phyloP scores from a whole-genome alignment of 2,797 vertebrate genomes.

The Sparidentex hasta region DNA sequence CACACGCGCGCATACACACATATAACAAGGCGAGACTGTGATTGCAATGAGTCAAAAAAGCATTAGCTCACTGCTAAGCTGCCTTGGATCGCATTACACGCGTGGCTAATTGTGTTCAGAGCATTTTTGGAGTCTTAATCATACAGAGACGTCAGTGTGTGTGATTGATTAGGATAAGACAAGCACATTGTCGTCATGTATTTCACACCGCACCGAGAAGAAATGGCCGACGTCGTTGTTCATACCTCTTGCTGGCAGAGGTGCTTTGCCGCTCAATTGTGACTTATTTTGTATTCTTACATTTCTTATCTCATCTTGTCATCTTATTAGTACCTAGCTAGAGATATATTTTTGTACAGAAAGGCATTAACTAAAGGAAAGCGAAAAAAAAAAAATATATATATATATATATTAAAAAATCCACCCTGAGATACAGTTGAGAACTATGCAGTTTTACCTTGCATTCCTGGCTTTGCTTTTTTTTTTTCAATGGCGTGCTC shows the following conservation, averaged over 20 bases:
- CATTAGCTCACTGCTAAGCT: slow-evolving; percentile 28
- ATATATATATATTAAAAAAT: too few relatives aligned
- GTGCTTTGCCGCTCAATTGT: slow-evolving; percentile 29
- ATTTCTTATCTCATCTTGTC: slow-evolving; percentile 43
- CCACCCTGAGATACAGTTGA: slow-evolving; percentile 17
- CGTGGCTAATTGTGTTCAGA: slow-evolving; percentile 29
- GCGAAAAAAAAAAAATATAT: background rate
- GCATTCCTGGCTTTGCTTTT: slow-evolving; percentile 55
- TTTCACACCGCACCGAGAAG: slow-evolving; percentile 20
- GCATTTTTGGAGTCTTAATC: slow-evolving; percentile 68
- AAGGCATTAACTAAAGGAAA: slow-evolving; percentile 26
- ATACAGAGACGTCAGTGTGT: slow-evolving; percentile 22
- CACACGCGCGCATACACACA: slow-evolving; percentile 15
- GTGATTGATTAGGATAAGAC: slow-evolving; percentile 29
- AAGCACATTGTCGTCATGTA: slow-evolving; percentile 44
- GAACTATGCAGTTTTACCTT: slow-evolving; percentile 62
- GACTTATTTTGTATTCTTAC: slow-evolving; percentile 54
- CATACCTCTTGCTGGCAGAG: slow-evolving; percentile 41
- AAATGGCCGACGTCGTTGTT: slow-evolving; percentile 6
- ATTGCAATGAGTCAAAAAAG: slow-evolving; percentile 30
- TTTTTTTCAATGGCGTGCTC: slow-evolving; percentile 30
- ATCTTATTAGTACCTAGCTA: slow-evolving; percentile 47
- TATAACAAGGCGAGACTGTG: slow-evolving; percentile 17
- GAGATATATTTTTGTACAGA: slow-evolving; percentile 69
- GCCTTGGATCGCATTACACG: slow-evolving; percentile 35